Conservation (phyloP, 2,888 invertebrate species). For the Drosophila yooni region DNA sequence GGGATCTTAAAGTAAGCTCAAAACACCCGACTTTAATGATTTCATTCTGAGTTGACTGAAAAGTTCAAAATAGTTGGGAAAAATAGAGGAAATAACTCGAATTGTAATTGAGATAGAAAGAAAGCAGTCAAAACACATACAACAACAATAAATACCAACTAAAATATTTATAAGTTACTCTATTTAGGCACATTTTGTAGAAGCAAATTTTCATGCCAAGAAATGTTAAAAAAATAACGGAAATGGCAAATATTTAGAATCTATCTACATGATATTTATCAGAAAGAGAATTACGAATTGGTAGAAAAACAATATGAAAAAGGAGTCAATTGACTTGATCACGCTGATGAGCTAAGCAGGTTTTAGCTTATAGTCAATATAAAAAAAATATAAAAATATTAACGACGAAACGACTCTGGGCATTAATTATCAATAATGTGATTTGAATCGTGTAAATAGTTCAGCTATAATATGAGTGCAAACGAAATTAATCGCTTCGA, state of each 20-base stretch:
- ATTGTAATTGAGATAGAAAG: not conserved
- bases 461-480: not conserved
- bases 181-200: too few species aligned
- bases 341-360: not conserved
- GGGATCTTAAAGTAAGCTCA: not conserved
- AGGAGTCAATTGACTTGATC: not conserved
- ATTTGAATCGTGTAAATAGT: not conserved
- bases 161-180: not conserved
- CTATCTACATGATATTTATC: not conserved
- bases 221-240: not conserved
- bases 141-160: not conserved
- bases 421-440: not conserved
- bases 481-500: not conserved
- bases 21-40: not conserved
- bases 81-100: not conserved
- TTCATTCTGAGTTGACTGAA: not conserved
- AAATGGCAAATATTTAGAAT: not conserved
- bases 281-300: not conserved
- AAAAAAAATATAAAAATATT: not conserved
- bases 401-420: not conserved
- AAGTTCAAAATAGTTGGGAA: not conserved
- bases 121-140: too few species aligned
- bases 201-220: not conserved
- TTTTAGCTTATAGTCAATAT: not conserved
- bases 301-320: not conserved